Conservation (phyloP, 1,140 invertebrate genomes). For the Paramacrobiotus metropolitanus region DNA sequence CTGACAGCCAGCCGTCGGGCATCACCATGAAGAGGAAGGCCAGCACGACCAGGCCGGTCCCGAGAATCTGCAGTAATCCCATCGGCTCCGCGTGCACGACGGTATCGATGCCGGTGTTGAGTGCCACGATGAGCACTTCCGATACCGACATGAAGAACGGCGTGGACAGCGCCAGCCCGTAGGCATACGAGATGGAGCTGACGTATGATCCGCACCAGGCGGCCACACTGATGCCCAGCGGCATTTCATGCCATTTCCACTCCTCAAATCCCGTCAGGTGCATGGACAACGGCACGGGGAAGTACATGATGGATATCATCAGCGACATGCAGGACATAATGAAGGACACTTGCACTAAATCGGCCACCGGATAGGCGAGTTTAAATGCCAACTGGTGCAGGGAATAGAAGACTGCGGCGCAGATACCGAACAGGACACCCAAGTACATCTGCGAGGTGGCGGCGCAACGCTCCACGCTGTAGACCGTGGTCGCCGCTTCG, state of each 20-base stretch:
- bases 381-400: background rate
- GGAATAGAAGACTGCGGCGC: background rate
- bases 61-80: background rate
- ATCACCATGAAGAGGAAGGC: background rate
- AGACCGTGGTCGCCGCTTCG: no score
- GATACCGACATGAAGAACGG: background rate
- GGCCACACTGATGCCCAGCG: background rate
- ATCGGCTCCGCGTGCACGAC: background rate
- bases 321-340: background rate
- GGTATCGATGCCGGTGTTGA: background rate
- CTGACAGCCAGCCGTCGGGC: background rate
- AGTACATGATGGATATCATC: background rate
- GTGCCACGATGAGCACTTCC: background rate
- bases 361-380: background rate
- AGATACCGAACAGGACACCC: background rate
- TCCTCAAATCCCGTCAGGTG: background rate
- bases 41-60: background rate
- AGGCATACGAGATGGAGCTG: background rate
- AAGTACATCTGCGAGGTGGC: background rate
- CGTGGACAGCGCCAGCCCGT: background rate
- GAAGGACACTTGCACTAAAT: background rate
- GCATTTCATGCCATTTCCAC: background rate
- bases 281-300: background rate
- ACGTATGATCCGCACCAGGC: background rate
- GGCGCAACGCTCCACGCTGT: no score